A percentile compares a stretch with the other conserved stretches of the same genome.
Evolutionary conservation across 92 coral and sea anemone genomes (phyloP).

Genomic region (Parazoanthus swiftii): DNA sequence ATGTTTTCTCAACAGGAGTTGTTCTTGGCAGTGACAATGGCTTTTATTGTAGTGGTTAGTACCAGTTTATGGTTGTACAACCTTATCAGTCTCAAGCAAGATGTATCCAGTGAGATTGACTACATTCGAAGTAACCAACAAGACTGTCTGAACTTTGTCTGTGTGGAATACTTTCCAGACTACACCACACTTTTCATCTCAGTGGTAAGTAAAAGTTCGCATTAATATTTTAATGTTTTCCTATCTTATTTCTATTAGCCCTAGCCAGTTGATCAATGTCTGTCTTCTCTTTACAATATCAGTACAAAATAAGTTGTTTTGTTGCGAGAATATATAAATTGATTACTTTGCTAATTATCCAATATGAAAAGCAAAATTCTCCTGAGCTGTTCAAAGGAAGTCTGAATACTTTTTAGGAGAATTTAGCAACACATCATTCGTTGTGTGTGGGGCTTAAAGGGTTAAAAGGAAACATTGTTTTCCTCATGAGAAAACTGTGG

Average conservation of each 20-base stretch:
- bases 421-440: no score
- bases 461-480: neutral
- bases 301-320: no score
- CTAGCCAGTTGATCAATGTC: no score
- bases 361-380: no score
- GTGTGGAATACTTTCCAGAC: constrained; percentile 65
- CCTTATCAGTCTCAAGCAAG: constrained; percentile 60
- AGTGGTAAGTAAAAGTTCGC: constrained; percentile 57
- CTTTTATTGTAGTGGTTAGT: constrained; percentile 69
- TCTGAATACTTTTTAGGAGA: no score
- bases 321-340: no score
- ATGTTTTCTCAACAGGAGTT: constrained; percentile 57
- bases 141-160: neutral
- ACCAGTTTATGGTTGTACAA: constrained; percentile 88
- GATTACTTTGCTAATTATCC: no score
- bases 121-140: constrained; percentile 38
- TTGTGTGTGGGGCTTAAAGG: no score
- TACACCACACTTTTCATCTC: constrained; percentile 62
- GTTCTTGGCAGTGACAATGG: constrained; percentile 64
- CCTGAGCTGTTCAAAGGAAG: no score
- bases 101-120: constrained; percentile 55
- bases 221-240: neutral
- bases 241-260: neutral
- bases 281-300: no score
- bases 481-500: no score